A percentile compares a stretch with the other conserved stretches of the same genome.
These are phyloP conservation scores for Danio jaintianensis DNA, from an alignment of 2,797 vertebrate species.

Conservation along the genomic window DNA sequence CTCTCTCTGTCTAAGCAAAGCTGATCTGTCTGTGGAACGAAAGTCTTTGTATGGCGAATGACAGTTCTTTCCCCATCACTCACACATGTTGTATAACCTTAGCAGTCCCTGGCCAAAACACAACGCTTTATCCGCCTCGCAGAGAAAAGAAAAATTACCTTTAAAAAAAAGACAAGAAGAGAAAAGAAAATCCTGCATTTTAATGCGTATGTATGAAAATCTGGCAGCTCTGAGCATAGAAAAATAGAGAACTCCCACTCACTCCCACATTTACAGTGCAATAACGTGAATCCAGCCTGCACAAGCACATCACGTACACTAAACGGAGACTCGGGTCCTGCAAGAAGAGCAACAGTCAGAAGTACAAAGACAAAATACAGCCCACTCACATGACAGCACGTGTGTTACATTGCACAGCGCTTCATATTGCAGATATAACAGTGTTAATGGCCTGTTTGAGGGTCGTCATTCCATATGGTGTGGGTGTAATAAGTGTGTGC, in stretches of 20 bases:
- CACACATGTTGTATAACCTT: conserved; percentile 56
- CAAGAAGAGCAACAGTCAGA: conserved; percentile 50
- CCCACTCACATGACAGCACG: conserved; percentile 54
- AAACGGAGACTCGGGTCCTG: conserved; percentile 52
- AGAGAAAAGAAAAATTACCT: conserved; percentile 63
- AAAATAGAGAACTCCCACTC: conserved; percentile 78
- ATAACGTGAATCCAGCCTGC: conserved; percentile 69
- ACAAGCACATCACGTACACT: conserved; percentile 65
- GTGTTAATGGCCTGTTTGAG: conserved; percentile 57
- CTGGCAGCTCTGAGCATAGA: conserved; percentile 57
- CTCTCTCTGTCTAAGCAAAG: conserved; percentile 20
- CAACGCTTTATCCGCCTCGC: conserved; percentile 35
- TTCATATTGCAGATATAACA: conserved; percentile 42
- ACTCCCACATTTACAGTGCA: conserved; percentile 69
- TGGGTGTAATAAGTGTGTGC: conserved; percentile 27
- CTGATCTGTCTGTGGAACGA: conserved; percentile 31
- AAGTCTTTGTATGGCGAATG: conserved; percentile 33
- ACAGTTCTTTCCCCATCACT: conserved; percentile 42
- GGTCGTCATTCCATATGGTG: conserved; percentile 52
- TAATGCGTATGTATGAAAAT: conserved; percentile 57
- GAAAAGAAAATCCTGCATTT: conserved; percentile 51
- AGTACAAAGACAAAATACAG: conserved; percentile 52
- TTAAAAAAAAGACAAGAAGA: neutral
- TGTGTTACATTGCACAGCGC: conserved; percentile 41
- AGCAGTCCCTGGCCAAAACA: conserved; percentile 48